Evolutionary conservation across 2,113 vertebrate genomes (phyloP).

Genomic region (Burhinus bistriatus): DNA sequence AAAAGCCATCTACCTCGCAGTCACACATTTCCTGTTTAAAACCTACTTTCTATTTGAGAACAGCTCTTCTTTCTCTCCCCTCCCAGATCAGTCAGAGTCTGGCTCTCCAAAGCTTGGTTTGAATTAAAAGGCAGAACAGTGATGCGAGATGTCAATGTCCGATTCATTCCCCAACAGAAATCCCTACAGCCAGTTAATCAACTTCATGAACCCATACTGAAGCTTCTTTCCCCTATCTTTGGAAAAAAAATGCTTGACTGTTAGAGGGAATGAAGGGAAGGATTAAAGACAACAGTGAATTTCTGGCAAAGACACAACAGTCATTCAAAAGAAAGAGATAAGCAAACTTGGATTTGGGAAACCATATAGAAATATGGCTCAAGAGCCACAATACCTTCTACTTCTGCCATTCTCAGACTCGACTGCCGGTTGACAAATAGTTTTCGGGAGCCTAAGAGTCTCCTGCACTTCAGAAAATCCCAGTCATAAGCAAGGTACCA

Average conservation of each 20-base stretch:
- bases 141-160: fast-evolving
- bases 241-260: background rate
- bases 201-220: fast-evolving
- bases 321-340: background rate
- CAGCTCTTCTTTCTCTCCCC: background rate
- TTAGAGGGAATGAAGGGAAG: background rate
- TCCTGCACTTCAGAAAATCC: background rate
- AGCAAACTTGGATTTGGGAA: background rate
- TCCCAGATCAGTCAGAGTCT: background rate
- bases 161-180: background rate
- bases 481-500: background rate
- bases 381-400: background rate
- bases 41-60: background rate
- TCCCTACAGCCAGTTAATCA: fast-evolving
- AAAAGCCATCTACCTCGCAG: background rate
- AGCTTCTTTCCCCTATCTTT: background rate
- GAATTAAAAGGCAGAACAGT: background rate
- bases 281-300: background rate
- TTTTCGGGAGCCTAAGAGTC: background rate
- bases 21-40: background rate
- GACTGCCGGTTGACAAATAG: fast-evolving
- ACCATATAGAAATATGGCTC: fast-evolving
- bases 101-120: background rate
- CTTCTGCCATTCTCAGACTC: background rate
- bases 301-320: background rate